Percentiles rank a stretch among this genome's conserved stretches.
These are phyloP conservation scores for Semibalanus balanoides DNA, from an alignment of 1,140 invertebrate species.

Conservation along the genomic window DNA sequence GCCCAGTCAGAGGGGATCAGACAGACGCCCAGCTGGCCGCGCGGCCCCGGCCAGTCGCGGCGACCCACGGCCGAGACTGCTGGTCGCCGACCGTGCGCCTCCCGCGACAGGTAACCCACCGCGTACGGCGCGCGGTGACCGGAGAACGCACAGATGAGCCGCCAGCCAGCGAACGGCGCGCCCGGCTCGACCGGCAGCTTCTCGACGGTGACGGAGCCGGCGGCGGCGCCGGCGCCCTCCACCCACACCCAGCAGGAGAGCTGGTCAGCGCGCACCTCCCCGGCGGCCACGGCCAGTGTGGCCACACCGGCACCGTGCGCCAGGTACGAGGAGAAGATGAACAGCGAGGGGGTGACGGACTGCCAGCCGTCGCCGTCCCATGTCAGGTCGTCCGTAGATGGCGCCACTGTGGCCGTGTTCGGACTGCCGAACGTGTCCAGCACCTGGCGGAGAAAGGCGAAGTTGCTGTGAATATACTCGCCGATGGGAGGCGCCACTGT, in stretches of 20 bases:
- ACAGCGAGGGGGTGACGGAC: not conserved
- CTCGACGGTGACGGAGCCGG: not conserved
- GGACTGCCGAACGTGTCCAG: not conserved
- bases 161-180: not conserved
- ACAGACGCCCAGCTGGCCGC: not conserved
- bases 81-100: too few relatives aligned
- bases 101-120: not conserved
- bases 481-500: too few relatives aligned
- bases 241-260: not conserved
- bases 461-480: too few relatives aligned
- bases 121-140: not conserved
- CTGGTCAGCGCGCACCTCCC: not conserved
- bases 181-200: not conserved
- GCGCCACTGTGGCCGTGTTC: not conserved
- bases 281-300: not conserved
- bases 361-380: not conserved
- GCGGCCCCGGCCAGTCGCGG: not conserved
- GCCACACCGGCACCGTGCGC: not conserved
- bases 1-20: not conserved
- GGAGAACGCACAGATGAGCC: not conserved
- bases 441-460: not conserved
- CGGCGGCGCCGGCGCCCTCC: not conserved
- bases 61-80: not conserved
- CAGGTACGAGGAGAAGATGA: not conserved
- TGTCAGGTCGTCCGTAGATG: not conserved